These are phyloP conservation scores for Oenanthe oenanthe DNA, from an alignment of 2,113 vertebrate genomes.

Conservation along the genomic window DNA sequence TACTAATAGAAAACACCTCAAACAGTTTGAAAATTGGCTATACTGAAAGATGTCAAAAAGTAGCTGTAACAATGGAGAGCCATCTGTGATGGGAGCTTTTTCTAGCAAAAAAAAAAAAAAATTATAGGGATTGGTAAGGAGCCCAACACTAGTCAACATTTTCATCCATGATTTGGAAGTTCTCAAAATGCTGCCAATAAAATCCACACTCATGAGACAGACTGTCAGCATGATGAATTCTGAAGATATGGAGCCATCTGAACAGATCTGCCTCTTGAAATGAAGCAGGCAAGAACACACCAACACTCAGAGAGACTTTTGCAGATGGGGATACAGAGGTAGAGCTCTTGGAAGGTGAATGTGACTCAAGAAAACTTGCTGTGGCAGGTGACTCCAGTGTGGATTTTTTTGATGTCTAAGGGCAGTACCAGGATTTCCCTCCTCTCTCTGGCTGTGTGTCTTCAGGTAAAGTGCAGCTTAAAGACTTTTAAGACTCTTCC, in stretches of 20 bases:
- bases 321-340: background rate
- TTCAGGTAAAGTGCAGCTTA: background rate
- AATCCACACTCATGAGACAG: background rate
- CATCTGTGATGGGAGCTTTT: background rate
- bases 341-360: accelerated
- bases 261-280: background rate
- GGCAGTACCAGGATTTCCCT: background rate
- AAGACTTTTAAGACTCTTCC: background rate
- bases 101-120: background rate
- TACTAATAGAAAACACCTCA: background rate
- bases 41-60: background rate
- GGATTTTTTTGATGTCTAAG: background rate
- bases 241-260: background rate
- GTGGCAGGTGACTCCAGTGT: accelerated
- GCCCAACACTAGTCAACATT: background rate
- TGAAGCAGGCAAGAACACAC: background rate
- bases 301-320: background rate
- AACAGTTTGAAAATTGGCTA: background rate
- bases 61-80: background rate
- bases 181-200: background rate
- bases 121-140: background rate
- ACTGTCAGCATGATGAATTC: background rate
- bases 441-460: background rate
- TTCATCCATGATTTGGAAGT: background rate
- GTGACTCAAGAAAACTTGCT: background rate